Percentiles rank a stretch among this genome's conserved stretches.
Evolutionary conservation across 2,113 vertebrate genomes (phyloP).

Genomic region (Corapipo altera): DNA sequence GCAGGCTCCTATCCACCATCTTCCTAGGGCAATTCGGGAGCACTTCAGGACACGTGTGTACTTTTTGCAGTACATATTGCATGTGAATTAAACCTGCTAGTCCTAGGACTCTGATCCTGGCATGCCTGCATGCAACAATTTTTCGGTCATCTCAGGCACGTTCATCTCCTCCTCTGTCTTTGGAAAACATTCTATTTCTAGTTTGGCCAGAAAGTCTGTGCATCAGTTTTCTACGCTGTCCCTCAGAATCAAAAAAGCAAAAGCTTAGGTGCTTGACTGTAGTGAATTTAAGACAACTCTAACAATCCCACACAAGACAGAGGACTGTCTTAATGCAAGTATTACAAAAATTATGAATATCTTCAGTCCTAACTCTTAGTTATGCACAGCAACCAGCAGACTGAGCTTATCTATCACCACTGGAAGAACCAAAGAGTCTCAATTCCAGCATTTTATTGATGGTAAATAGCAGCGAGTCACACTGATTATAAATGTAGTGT

Average conservation of each 20-base stretch:
- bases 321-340: neutral
- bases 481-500: neutral
- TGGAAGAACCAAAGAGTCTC: neutral
- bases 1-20: neutral
- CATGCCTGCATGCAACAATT: neutral
- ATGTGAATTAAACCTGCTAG: neutral
- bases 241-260: neutral
- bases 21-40: neutral
- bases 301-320: neutral
- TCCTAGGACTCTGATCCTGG: neutral
- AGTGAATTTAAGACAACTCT: neutral
- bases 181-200: neutral
- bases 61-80: neutral
- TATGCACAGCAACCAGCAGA: neutral
- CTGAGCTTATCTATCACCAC: neutral
- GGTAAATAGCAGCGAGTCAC: neutral
- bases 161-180: neutral
- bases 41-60: neutral
- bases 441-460: neutral
- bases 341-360: neutral
- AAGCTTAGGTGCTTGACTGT: neutral
- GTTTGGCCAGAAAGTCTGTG: neutral
- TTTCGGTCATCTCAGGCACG: neutral
- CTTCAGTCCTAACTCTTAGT: neutral
- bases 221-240: neutral